Evolutionary conservation across 2,888 invertebrate genomes (phyloP).

Genomic region (Sepiola atlantica): DNA sequence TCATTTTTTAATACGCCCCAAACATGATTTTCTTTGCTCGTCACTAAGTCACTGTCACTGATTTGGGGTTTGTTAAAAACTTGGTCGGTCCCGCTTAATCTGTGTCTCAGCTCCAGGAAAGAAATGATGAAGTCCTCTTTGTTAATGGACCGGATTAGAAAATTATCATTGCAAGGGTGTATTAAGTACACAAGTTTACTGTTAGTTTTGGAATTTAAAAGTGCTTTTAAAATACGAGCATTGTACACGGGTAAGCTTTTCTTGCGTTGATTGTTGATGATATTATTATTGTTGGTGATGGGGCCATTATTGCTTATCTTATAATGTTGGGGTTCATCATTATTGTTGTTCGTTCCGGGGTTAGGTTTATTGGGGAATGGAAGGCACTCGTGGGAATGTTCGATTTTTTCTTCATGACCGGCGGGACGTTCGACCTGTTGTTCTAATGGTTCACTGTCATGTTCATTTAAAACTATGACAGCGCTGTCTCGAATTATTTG

Average conservation of each 20-base stretch:
- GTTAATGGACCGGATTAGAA: not conserved
- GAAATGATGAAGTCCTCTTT: not conserved
- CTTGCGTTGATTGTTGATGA: not conserved
- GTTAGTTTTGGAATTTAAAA: not conserved
- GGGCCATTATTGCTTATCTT: not conserved
- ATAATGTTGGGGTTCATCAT: not conserved
- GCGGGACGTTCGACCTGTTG: not conserved
- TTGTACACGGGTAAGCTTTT: not conserved
- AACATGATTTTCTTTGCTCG: not conserved
- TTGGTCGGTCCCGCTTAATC: not conserved
- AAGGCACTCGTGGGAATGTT: not conserved
- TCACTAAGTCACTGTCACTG: not conserved
- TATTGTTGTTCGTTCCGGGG: too few species aligned
- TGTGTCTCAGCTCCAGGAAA: not conserved
- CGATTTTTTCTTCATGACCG: not conserved
- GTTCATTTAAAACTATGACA: too few species aligned
- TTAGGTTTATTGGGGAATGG: not conserved
- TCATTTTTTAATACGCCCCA: not conserved
- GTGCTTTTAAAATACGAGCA: not conserved
- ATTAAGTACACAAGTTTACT: not conserved
- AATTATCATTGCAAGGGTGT: slow-evolving; percentile 32
- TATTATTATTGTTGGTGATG: not conserved
- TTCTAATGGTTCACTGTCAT: not conserved
- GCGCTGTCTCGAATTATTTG: not conserved
- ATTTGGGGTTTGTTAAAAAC: not conserved